Evolutionary conservation across 1,140 invertebrate species (phyloP), one percentile per base, ranked within the genome.

Genomic region (Drosophila sucinea): DNA sequence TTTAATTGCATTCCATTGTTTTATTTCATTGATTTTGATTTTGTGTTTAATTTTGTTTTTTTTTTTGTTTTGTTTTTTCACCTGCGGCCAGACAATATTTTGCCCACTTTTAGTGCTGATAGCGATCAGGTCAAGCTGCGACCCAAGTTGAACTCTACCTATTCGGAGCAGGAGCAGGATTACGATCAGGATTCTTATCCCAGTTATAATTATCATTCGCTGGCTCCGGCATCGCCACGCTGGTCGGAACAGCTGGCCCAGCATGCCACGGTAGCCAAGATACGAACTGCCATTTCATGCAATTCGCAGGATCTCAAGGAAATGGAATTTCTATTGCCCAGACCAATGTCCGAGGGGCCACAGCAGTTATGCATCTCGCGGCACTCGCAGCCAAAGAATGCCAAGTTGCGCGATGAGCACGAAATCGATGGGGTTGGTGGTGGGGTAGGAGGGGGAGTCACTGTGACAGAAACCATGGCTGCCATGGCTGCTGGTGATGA

Each of bases 281-380:
- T 91, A 33, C 77, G 90, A 6, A 89, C 90, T 5, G 90, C 90
- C 35, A 90, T 91, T 67, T 85, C 85, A 64, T 89, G 85, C 67
- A 67, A 83, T 68, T 44, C 69, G 5, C 64, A 77, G 67, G 87
- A 91, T 80, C 63, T 90, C 58, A 89, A 76, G 54, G 90, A 91
- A 71, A 93, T 93, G 93, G 93, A 93, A 89, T 92, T 92, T 75
- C 79, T 91, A 74, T 55, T 92, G 84, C 92, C 86, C 4, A 82
- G 86, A 7, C 41, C 63, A 32, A 70, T 67, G 25, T 51, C 58
- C 25, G 72, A 81, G 1, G 65, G 71, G 7, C 61, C 23, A 27
- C 44, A 57, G 17, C 79, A 83, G 38, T 58, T 90, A 6, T 75
- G 81, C 62, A 90, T 91, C 27, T 91, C 89, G 4, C 65, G 89